These are phyloP conservation scores for Oceanodroma tethys DNA, from an alignment of 2,113 vertebrate species.

Conservation along the genomic window DNA sequence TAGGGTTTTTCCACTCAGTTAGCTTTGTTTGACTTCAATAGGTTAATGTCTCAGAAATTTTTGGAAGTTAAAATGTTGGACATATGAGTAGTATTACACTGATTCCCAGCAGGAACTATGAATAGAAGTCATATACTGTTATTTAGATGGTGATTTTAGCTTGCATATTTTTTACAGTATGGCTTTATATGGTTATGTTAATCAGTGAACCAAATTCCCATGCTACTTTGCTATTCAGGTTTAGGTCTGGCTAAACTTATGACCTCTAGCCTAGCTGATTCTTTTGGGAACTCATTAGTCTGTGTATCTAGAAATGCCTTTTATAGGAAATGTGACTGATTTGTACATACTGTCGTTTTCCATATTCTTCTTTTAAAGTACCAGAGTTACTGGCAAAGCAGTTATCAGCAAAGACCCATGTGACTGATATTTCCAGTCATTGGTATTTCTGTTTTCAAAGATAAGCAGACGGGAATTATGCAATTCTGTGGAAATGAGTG, in stretches of 20 bases:
- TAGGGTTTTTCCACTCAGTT: neutral
- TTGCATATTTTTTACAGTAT: neutral
- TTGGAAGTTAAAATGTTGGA: neutral
- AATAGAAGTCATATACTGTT: neutral
- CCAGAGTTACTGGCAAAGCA: neutral
- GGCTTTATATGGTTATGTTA: neutral
- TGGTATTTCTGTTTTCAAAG: neutral
- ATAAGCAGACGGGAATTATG: neutral
- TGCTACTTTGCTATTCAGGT: neutral
- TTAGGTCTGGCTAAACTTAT: slow-evolving; percentile 3
- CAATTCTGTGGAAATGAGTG: neutral
- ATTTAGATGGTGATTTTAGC: neutral
- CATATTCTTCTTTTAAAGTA: neutral
- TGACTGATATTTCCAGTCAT: neutral
- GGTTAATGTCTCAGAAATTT: neutral
- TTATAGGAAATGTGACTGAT: neutral
- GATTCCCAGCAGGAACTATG: neutral
- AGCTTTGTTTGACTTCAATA: neutral
- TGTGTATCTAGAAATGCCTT: neutral
- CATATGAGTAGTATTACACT: neutral
- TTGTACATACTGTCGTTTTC: neutral
- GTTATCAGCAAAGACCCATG: neutral
- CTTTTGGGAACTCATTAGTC: slow-evolving; percentile 46
- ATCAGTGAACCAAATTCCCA: neutral
- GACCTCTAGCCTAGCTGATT: neutral